Percentiles rank a stretch among this genome's conserved stretches.
phyloP scores from a whole-genome alignment of 2,888 invertebrate species.

The Lasioglossum leucozonium region DNA sequence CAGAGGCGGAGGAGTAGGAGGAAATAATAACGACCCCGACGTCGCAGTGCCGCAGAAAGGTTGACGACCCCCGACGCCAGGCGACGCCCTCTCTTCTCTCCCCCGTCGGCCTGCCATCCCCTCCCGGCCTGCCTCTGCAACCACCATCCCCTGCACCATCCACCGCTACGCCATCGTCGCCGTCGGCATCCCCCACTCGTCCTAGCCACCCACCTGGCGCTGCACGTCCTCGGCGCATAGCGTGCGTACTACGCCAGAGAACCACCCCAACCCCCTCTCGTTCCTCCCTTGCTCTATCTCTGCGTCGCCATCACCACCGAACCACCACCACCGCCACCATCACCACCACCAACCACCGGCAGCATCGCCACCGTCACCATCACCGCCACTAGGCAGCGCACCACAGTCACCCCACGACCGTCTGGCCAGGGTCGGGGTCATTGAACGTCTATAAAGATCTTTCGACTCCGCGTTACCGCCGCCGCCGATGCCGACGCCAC shows the following conservation, averaged over 20 bases:
- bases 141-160: constrained; percentile 62
- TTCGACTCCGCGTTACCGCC: constrained; percentile 77
- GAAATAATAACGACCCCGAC: constrained; percentile 82
- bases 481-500: constrained; percentile 48
- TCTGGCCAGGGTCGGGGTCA: constrained; percentile 85
- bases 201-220: constrained; percentile 59
- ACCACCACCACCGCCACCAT: constrained; percentile 40
- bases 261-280: constrained; percentile 44
- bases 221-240: constrained; percentile 66
- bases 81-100: constrained; percentile 81
- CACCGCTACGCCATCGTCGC: constrained; percentile 34
- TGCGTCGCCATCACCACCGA: constrained; percentile 51
- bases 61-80: constrained; percentile 83
- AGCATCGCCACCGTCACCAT: constrained; percentile 52
- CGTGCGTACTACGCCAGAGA: constrained; percentile 69
- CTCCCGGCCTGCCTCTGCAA: constrained; percentile 62
- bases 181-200: background rate
- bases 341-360: constrained; percentile 20
- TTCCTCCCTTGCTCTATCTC: constrained; percentile 27
- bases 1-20: constrained; percentile 67
- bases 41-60: constrained; percentile 84
- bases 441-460: constrained; percentile 85
- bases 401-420: constrained; percentile 72
- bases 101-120: constrained; percentile 65
- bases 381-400: constrained; percentile 37